Percentiles rank a stretch among this genome's conserved stretches.
phyloP scores from a whole-genome alignment of 2,113 vertebrate species.

The Lutjanus erythropterus region DNA sequence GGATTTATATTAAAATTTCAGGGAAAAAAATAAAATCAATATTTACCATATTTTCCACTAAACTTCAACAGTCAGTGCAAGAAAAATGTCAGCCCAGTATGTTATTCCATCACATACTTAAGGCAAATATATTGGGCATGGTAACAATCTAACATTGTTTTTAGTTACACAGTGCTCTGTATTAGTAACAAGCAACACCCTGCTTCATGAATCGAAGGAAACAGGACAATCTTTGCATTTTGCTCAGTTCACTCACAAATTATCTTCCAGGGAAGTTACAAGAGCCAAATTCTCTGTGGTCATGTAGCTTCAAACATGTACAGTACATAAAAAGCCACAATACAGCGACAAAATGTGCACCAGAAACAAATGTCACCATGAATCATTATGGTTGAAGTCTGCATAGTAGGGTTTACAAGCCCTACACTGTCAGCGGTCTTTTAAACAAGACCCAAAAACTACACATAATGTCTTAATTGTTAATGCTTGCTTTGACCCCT shows the following conservation, averaged over 20 bases:
- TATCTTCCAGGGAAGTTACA: conserved; percentile 7
- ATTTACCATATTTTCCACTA: conserved; percentile 1
- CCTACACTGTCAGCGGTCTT: conserved; percentile 22
- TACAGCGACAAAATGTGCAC: conserved; percentile 21
- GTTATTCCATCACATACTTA: conserved; percentile 32
- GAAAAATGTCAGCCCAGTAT: conserved; percentile 13
- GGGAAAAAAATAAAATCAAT: not conserved
- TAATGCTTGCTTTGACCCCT: conserved; percentile 24
- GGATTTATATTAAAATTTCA: not conserved
- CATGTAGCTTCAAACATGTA: conserved; percentile 43
- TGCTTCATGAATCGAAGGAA: conserved; percentile 10
- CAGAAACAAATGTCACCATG: conserved; percentile 44
- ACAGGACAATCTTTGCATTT: conserved; percentile 8
- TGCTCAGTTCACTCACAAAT: conserved; percentile 23
- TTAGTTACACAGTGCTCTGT: conserved; percentile 38
- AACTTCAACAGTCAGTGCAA: conserved; percentile 42
- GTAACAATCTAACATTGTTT: conserved; percentile 19
- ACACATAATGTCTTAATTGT: conserved; percentile 24
- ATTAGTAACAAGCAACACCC: not conserved
- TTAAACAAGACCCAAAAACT: conserved; percentile 52
- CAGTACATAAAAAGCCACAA: conserved; percentile 41
- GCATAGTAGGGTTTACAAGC: conserved; percentile 29
- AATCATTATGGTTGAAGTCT: conserved; percentile 40
- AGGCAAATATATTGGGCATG: conserved; percentile 21
- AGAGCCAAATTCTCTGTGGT: conserved; percentile 26